These are phyloP conservation scores for Megalonaias nervosa DNA, from an alignment of 1,140 invertebrate genomes.

Conservation along the genomic window DNA sequence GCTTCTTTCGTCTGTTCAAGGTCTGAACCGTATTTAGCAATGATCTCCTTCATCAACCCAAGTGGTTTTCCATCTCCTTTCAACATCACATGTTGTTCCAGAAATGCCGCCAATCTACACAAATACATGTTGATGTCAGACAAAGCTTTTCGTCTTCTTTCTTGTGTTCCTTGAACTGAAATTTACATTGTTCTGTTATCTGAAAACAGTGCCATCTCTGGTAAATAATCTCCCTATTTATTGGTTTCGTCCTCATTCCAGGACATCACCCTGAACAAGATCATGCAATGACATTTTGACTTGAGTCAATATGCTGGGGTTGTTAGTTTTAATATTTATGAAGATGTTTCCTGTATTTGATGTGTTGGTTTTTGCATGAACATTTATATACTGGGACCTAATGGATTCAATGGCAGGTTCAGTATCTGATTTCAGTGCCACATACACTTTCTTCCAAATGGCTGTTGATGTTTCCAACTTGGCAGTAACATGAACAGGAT, in stretches of 20 bases:
- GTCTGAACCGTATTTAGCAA: conserved; percentile 40
- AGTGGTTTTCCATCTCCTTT: conserved; percentile 45
- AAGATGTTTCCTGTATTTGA: too few species aligned
- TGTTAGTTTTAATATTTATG: too few species aligned
- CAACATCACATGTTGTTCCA: conserved; percentile 29
- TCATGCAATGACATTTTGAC: conserved; percentile 36
- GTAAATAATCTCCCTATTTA: conserved; percentile 36
- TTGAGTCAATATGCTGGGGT: conserved; percentile 14
- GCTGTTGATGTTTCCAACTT: too few species aligned
- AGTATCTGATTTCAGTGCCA: too few species aligned
- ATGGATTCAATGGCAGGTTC: too few species aligned
- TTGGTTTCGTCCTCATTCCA: conserved; percentile 31
- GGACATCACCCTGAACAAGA: conserved; percentile 40
- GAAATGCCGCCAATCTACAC: conserved; percentile 19
- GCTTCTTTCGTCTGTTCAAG: conserved; percentile 36
- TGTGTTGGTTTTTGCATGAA: too few species aligned
- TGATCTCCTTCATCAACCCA: conserved; percentile 57
- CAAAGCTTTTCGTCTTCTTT: conserved; percentile 21
- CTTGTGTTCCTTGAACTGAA: conserved; percentile 43
- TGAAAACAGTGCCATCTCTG: conserved; percentile 24
- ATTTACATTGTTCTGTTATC: conserved; percentile 48
- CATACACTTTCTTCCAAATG: too few species aligned
- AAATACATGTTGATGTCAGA: conserved; percentile 42
- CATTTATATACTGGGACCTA: too few species aligned
- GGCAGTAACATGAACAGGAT: too few species aligned